Evolutionary conservation across 2,888 invertebrate species (phyloP), one percentile per base, ranked within the genome.

Genomic region (Tetheella fluctuosa): DNA sequence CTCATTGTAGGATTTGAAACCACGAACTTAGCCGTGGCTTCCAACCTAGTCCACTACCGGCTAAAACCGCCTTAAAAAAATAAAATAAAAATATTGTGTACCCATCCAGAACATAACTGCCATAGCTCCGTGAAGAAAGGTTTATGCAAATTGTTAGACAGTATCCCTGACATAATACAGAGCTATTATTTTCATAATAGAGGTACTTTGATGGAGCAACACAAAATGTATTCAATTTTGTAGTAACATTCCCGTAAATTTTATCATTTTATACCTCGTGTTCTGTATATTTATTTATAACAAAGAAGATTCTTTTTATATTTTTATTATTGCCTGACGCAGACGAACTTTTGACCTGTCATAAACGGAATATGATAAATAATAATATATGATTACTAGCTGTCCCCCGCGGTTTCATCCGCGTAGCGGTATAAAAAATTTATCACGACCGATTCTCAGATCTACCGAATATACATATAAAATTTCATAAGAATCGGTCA

Each of bases 111-210:
- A 25, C 23, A 57, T 20, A 25, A 30, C 34, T 2, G 2, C 3
- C 28, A 48, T 2, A 63, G 59, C 67, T 52, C 48, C 10, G 48
- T 12, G 65, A 20, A 54, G 62, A 64, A 65, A 68, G 62, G 59
- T 69, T 70, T 69, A 74, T 73, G 69, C 62, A 74, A 74, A 74
- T 76, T 67, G 71, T 73, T 67, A 65, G 73, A 69, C 68, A 67
- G 69, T 68, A 74, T 66, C 64, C 69, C 61, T 42, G 60, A 58
- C 64, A 61, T 64, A 72, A 70, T 64, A 71, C 68, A 62, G 61
- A 65, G 57, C 62, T 69, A 69, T 73, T 69, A 69, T 67, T 57
- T 68, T 60, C 61, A 61, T 64, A 57, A 61, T 69, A 64, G 57
- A 58, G 39, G 13, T 23, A 64, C 60, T 67, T 71, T 67, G 65